Evolutionary conservation across 2,888 invertebrate genomes (phyloP).

Genomic region (Vanessa cardui): DNA sequence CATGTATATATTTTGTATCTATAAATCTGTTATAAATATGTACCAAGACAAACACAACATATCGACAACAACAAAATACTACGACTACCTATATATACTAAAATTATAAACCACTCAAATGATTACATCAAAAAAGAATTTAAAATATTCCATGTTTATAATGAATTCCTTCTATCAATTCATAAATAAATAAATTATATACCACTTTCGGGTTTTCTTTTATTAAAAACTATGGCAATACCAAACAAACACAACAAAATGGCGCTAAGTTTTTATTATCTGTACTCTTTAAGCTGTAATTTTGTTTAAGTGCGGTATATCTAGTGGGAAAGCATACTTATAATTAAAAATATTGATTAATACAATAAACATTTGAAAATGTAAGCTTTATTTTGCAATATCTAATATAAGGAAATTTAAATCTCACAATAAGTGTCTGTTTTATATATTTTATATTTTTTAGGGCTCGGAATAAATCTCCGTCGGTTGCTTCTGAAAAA

Average conservation of each 20-base stretch:
- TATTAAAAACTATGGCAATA: slow-evolving; percentile 17
- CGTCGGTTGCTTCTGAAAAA: slow-evolving; percentile 86
- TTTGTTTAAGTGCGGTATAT: slow-evolving; percentile 14
- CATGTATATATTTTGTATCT: too few species aligned
- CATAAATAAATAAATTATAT: too few species aligned
- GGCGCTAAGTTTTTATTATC: slow-evolving; percentile 30
- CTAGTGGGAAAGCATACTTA: not conserved
- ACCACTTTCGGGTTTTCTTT: not conserved
- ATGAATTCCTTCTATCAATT: too few species aligned
- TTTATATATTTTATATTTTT: slow-evolving; percentile 30
- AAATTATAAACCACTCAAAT: too few species aligned
- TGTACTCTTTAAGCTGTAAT: slow-evolving; percentile 10
- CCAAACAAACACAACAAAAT: slow-evolving; percentile 32
- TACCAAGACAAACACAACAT: too few species aligned
- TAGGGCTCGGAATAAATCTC: slow-evolving; percentile 90
- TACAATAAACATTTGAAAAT: not conserved
- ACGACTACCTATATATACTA: too few species aligned
- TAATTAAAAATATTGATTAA: not conserved
- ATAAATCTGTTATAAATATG: too few species aligned
- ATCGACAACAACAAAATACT: too few species aligned
- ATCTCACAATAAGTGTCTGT: not conserved
- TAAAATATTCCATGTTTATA: too few species aligned
- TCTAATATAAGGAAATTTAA: not conserved
- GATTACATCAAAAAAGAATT: too few species aligned
- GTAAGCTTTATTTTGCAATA: slow-evolving; percentile 1